These are phyloP conservation scores for Tryphoninae sp. DNA, from an alignment of 2,888 invertebrate species.

Conservation along the genomic window DNA sequence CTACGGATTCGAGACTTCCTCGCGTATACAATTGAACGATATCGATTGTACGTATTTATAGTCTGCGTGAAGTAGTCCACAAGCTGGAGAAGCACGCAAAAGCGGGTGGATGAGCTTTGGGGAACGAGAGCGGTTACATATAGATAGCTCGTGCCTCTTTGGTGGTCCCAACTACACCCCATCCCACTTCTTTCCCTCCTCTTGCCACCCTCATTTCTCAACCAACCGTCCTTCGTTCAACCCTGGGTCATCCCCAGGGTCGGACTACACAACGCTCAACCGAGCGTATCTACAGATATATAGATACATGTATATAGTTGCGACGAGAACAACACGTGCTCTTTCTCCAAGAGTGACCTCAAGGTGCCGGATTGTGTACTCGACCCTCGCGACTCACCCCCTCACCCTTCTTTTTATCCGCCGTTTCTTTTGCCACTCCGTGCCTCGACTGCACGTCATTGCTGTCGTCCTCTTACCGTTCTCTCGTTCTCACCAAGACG, in stretches of 20 bases:
- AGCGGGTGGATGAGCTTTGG: constrained; percentile 3
- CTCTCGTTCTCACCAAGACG: not conserved
- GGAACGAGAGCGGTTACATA: not conserved
- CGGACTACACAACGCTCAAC: not conserved
- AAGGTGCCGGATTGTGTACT: not conserved
- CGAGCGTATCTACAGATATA: not conserved
- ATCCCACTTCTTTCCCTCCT: not conserved
- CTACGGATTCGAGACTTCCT: constrained; percentile 12
- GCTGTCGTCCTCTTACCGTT: not conserved
- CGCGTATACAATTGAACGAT: constrained; percentile 26
- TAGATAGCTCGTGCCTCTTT: not conserved
- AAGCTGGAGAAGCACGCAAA: not conserved
- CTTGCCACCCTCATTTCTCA: not conserved
- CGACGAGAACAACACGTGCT: not conserved
- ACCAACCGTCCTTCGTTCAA: constrained; percentile 1
- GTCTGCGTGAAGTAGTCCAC: constrained; percentile 13
- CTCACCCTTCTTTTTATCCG: not conserved
- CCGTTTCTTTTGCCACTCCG: not conserved
- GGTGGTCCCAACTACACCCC: not conserved
- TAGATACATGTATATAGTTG: not conserved
- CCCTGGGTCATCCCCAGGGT: constrained; percentile 3
- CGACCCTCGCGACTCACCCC: not conserved
- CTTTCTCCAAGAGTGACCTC: constrained; percentile 3
- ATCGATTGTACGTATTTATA: constrained; percentile 60
- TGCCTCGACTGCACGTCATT: not conserved